These are phyloP conservation scores for Stenoptilia bipunctidactyla DNA, from an alignment of 2,888 invertebrate genomes.

Conservation along the genomic window DNA sequence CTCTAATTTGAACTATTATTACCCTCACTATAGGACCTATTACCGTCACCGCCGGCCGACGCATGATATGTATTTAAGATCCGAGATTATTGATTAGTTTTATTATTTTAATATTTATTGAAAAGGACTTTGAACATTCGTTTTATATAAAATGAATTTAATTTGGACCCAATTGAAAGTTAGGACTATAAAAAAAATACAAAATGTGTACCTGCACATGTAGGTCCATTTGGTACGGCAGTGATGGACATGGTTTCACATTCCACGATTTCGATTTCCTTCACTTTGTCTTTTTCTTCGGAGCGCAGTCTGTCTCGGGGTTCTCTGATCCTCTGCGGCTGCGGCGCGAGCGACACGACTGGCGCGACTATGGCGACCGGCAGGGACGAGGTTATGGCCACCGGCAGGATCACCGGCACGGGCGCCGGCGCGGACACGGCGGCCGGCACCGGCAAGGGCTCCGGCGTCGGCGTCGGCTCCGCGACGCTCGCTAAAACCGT, in stretches of 20 bases:
- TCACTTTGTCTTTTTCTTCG: constrained; percentile 33
- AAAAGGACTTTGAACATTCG: no score
- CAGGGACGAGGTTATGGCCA: constrained; percentile 15
- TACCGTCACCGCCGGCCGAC: no score
- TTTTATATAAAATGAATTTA: no score
- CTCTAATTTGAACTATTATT: no score
- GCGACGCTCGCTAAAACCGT: constrained; percentile 13
- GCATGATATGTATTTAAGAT: no score
- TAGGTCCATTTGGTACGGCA: constrained; percentile 35
- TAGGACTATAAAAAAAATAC: no score
- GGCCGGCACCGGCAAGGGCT: constrained; percentile 15
- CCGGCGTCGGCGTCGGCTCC: constrained; percentile 14
- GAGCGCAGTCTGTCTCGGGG: constrained; percentile 33
- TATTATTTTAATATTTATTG: no score
- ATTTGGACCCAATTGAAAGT: no score
- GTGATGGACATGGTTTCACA: constrained; percentile 18
- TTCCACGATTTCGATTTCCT: constrained; percentile 22
- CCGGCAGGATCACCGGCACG: constrained; percentile 18
- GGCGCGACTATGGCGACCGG: constrained; percentile 11
- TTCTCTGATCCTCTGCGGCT: constrained; percentile 41
- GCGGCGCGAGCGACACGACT: constrained; percentile 16
- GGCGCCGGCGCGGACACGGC: constrained; percentile 16
- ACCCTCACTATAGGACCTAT: no score
- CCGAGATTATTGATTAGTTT: no score
- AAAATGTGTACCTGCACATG: constrained; percentile 8